These are phyloP conservation scores for Dendrocopos noguchii DNA, from an alignment of 2,113 vertebrate genomes.

Conservation along the genomic window DNA sequence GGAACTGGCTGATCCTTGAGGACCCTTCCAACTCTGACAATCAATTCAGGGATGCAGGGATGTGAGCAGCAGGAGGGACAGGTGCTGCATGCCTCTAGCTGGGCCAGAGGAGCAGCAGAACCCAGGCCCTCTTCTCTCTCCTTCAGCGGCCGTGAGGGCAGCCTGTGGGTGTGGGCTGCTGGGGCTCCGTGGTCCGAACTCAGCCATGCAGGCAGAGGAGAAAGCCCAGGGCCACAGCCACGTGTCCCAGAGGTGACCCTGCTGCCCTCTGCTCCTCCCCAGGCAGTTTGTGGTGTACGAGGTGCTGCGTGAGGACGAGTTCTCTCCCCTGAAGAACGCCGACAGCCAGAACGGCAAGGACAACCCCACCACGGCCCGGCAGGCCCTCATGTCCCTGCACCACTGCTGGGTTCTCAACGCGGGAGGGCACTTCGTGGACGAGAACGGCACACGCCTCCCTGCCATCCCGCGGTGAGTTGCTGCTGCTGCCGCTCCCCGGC, in stretches of 20 bases:
- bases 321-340: conserved; percentile 94
- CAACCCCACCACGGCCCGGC: conserved; percentile 93
- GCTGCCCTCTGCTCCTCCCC: accelerated
- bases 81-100: accelerated
- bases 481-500: not conserved
- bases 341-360: conserved; percentile 96
- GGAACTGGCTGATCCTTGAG: too few species aligned
- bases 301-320: conserved; percentile 94
- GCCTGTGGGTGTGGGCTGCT: accelerated
- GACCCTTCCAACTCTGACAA: too few species aligned
- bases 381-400: conserved; percentile 93
- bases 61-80: not conserved
- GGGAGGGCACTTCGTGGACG: conserved; percentile 92
- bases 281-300: conserved; percentile 95
- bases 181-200: accelerated
- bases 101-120: not conserved
- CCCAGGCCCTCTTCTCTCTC: not conserved
- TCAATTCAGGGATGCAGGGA: not conserved
- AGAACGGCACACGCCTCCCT: conserved; percentile 89
- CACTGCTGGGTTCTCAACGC: conserved; percentile 98
- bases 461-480: conserved; percentile 91
- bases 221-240: not conserved
- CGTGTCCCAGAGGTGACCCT: not conserved
- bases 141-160: not conserved
- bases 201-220: not conserved